Evolutionary conservation across 2,797 vertebrate genomes (phyloP).

Genomic region (Florisuga fusca): DNA sequence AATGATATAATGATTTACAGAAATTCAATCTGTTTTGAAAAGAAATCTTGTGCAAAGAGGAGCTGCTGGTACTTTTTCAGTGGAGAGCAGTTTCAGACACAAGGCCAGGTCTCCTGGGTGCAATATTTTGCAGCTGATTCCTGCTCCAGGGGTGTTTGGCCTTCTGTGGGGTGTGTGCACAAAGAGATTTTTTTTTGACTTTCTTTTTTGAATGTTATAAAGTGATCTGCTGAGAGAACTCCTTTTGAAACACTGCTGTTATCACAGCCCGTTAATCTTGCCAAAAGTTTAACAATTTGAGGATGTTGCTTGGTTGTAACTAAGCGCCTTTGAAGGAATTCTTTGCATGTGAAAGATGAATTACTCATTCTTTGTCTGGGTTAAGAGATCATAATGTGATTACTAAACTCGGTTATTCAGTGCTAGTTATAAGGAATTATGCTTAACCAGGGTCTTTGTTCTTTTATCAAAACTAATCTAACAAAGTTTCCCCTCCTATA

Average conservation of each 20-base stretch:
- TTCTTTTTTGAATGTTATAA: too few relatives aligned
- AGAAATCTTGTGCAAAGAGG: slow-evolving; percentile 16
- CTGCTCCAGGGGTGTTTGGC: not conserved
- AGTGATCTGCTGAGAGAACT: not conserved
- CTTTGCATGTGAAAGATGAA: slow-evolving; percentile 26
- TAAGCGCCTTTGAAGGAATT: slow-evolving; percentile 42
- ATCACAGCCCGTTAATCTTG: not conserved
- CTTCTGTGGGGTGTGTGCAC: not conserved
- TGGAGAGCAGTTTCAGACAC: not conserved
- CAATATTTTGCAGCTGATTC: not conserved
- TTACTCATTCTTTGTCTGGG: slow-evolving; percentile 47
- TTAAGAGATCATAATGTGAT: slow-evolving; percentile 47
- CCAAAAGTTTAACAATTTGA: slow-evolving; percentile 55
- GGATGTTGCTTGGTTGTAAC: slow-evolving; percentile 58
- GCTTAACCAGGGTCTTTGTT: slow-evolving; percentile 50
- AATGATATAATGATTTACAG: not conserved
- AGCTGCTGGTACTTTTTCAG: not conserved
- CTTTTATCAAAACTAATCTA: slow-evolving; percentile 30
- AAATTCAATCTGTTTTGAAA: slow-evolving; percentile 27
- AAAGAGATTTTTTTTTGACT: not conserved
- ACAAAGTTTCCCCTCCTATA: slow-evolving; percentile 3
- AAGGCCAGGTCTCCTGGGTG: not conserved
- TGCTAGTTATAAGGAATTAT: not conserved
- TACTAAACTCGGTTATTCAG: slow-evolving; percentile 7
- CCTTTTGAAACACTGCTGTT: not conserved